Evolutionary conservation across 2,113 vertebrate genomes (phyloP), one percentile per base, ranked within the genome.

Genomic region (Ophthalmolycus amberensis): DNA sequence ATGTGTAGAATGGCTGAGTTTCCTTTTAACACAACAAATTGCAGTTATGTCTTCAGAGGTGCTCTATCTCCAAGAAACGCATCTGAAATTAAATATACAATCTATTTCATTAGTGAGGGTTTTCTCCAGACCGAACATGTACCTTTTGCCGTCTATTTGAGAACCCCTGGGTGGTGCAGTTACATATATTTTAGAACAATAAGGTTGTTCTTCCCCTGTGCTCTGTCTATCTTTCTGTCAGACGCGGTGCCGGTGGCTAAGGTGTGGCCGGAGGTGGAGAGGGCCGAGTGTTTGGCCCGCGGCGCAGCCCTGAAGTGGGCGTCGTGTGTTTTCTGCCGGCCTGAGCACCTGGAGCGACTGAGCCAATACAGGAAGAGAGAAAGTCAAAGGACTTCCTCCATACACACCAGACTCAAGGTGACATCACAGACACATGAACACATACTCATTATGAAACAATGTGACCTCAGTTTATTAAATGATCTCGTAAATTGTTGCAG

Each of bases 301-400:
- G 98, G 98, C 0, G 96, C 97, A 0, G 98, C 98, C 6, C 93
- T 99, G 76, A 99, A 99, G 93, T 99, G 98, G 98, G 98, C 98
- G 5, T 99, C 98, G 0, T 97, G 96, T 27, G 95, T 99, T 63
- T 99, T 99, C 91, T 98, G 97, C 87, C 91, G 88, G 14, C 97
- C 98, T 0, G 97, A 99, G 77, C 96, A 99, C 62, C 92, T 99
- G 93, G 95, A 97, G 89, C 94, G 95, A 5, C 95, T 99, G 3
- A 88, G 93, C 66, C 95, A 97, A 69, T 99, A 99, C 93, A 95
- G 91, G 58, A 97, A 95, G 91, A 95, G 98, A 0, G 98, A 99
- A 90, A 94, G 91, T 0, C 98, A 98, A 90, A 95, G 98, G 70
- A 99, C 97, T 59, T 83, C 92, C n/a, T 98, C 96, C 80, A 94